A percentile compares a stretch with the other conserved stretches of the same genome.
Conservation (phyloP, 2,113 vertebrate species). For the Cavia porcellus region DNA sequence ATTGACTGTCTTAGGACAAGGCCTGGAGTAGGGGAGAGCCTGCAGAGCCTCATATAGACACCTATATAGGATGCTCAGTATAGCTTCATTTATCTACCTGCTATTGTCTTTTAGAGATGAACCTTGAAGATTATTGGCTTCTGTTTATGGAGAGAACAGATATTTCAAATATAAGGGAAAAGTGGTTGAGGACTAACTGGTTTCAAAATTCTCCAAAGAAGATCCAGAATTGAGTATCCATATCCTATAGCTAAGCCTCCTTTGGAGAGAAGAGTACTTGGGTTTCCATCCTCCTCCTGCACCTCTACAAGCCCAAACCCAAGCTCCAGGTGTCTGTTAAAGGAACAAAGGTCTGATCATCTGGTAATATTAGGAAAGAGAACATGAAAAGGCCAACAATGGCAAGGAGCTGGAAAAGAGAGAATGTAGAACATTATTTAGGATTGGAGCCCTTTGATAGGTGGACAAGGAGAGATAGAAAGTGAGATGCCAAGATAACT, state of each 20-base stretch:
- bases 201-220: background rate
- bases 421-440: background rate
- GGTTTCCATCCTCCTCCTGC: background rate
- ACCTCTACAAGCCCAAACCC: background rate
- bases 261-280: background rate
- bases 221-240: background rate
- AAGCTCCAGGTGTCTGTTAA: background rate
- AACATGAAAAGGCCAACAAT: background rate
- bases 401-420: background rate
- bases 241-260: background rate
- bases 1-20: background rate
- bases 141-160: background rate
- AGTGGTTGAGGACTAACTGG: background rate
- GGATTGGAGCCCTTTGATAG: background rate
- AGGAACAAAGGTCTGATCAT: background rate
- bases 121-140: background rate
- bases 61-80: background rate
- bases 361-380: constrained; percentile 6
- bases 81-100: background rate
- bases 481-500: background rate
- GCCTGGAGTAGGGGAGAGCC: background rate
- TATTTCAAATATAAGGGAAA: constrained; percentile 21
- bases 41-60: background rate
- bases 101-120: background rate
- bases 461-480: background rate